A percentile compares a stretch with the other conserved stretches of the same genome.
Evolutionary conservation across 1,140 invertebrate species (phyloP).

Genomic region (Drosophila serrata): DNA sequence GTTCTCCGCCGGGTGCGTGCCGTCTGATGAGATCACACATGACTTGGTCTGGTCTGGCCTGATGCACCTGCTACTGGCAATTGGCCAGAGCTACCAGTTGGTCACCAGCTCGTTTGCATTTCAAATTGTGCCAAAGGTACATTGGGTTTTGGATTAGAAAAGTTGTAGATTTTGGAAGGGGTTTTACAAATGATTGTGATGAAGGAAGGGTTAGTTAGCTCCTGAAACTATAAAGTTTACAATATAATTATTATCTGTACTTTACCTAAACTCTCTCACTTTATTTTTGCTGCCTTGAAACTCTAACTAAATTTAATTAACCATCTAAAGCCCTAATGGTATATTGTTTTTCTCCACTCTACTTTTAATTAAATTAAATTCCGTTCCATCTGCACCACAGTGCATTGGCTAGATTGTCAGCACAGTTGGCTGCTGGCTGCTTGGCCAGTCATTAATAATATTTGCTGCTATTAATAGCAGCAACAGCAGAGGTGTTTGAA

Average conservation of each 20-base stretch:
- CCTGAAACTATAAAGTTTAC: background rate
- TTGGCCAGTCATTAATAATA: slow-evolving; percentile 64
- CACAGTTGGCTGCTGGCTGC: slow-evolving; percentile 9
- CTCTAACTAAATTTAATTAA: background rate
- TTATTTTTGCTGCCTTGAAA: background rate
- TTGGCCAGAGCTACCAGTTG: slow-evolving; percentile 43
- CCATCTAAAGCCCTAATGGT: background rate
- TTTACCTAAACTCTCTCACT: background rate
- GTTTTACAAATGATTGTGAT: background rate
- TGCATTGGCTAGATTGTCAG: slow-evolving; percentile 27
- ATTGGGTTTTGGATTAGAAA: slow-evolving; percentile 27
- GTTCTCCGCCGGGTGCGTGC: slow-evolving; percentile 63
- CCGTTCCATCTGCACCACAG: slow-evolving; percentile 20
- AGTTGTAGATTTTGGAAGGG: too few relatives aligned
- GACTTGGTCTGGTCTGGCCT: slow-evolving; percentile 14
- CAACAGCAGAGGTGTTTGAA: slow-evolving; percentile 59
- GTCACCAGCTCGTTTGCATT: slow-evolving; percentile 64
- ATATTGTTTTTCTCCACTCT: background rate
- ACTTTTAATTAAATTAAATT: slow-evolving; percentile 3
- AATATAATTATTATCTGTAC: too few relatives aligned
- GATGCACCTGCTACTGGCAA: slow-evolving; percentile 62
- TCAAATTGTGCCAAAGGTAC: slow-evolving; percentile 60
- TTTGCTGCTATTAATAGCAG: slow-evolving; percentile 67
- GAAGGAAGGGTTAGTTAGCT: background rate
- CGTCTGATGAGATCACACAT: slow-evolving; percentile 67